Evolutionary conservation across 2,888 invertebrate genomes (phyloP), one percentile per base, ranked within the genome.

Genomic region (Drosophila neotestacea): DNA sequence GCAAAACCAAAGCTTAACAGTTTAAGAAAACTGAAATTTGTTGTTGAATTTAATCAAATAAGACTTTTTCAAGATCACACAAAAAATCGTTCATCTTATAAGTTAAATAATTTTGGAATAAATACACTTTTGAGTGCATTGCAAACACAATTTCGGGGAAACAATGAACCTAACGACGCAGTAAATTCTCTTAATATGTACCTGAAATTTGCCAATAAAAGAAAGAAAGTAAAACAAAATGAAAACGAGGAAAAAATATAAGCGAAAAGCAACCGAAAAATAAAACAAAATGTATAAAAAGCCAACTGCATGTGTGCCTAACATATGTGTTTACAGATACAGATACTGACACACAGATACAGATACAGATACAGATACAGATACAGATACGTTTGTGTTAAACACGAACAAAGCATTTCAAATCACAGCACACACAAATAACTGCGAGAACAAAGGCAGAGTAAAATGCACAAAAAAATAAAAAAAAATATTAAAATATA

Each of bases 161-260:
- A 73, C 84, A 85, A 79, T 83, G 83, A 84, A 81, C 81, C 62
- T 77, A 79, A 85, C 58, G 73, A 73, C 85, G 85, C 84, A 85
- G 68, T 85, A 79, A 81, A 81, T 81, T 73, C 61, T 68, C 81
- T 77, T 85, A 80, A 77, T 83, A 68, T 65, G 44, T 68, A 68
- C 76, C 73, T 72, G 71, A 70, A 77, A 61, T 48, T 50, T 46
- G 50, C 59, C 36, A 69, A 68, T 59, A 44, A 63, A 48, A 38
- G 34, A 36, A 56, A 68, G 48, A 60, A 54, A 60, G 54, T 52
- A 60, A 13, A 58, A 32, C 6, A 30, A 52, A 52, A 16, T n/a
- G 44, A 60, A 64, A 55, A 56, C 39, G 42, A 16, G 41, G 66
- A 73, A 63, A 41, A 38, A 36, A 60, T 7, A 41, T 22, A 46